phyloP scores from a whole-genome alignment of 2,797 vertebrate species.

The Pangasius krempfi region DNA sequence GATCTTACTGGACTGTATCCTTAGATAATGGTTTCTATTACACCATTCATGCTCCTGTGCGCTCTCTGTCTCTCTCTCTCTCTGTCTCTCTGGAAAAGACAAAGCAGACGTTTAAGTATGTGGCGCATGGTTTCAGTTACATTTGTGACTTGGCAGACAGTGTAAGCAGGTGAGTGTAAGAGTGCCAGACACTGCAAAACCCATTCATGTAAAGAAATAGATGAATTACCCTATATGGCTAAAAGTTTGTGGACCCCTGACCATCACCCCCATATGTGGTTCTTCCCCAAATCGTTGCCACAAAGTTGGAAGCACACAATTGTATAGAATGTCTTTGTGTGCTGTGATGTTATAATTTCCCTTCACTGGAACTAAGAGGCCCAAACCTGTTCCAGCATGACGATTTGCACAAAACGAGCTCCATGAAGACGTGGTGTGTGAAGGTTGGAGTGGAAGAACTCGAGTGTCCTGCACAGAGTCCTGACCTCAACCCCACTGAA shows the following conservation, averaged over 20 bases:
- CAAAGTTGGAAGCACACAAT: not conserved
- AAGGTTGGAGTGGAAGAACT: no score
- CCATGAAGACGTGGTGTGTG: not conserved
- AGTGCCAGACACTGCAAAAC: not conserved
- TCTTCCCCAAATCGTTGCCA: not conserved
- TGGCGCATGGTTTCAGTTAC: conserved; percentile 13
- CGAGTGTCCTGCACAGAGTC: no score
- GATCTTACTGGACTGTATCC: conserved; percentile 35
- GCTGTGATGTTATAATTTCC: not conserved
- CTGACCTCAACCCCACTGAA: no score
- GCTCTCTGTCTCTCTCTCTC: not conserved
- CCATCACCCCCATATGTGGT: not conserved
- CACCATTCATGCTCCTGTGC: not conserved
- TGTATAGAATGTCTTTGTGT: not conserved
- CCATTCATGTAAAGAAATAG: not conserved
- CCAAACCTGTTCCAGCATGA: not conserved
- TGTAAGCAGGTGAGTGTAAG: not conserved
- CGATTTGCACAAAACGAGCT: not conserved
- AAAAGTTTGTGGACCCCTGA: not conserved
- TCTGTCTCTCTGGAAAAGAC: conserved; percentile 6
- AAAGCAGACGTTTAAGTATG: not conserved
- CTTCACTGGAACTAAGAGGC: not conserved
- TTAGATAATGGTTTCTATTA: conserved; percentile 32
- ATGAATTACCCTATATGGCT: not conserved
- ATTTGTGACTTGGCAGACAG: conserved; percentile 7